Conservation (phyloP, 2,797 vertebrate species). For the Mycteria americana region DNA sequence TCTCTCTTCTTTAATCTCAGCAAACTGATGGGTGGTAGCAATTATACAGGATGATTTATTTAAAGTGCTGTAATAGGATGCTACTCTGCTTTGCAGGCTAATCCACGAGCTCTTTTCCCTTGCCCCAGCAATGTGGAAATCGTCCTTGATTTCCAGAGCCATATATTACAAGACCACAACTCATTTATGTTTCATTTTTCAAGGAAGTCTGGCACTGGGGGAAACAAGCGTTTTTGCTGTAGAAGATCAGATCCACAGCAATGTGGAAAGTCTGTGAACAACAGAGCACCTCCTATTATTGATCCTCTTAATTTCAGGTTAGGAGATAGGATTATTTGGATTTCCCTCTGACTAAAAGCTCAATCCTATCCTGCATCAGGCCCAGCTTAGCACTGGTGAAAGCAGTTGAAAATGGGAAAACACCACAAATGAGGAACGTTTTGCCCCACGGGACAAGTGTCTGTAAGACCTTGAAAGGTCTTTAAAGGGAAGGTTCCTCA, state of each 20-base stretch:
- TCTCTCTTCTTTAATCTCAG: conserved; percentile 68
- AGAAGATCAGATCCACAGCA: not conserved
- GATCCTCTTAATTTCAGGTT: not conserved
- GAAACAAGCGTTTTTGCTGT: not conserved
- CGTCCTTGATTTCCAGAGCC: not conserved
- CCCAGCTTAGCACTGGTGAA: rapidly evolving
- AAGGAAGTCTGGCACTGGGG: not conserved
- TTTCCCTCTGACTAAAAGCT: not conserved
- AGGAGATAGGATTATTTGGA: not conserved
- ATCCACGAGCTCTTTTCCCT: conserved; percentile 4
- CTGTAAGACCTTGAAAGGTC: not conserved
- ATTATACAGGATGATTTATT: conserved; percentile 64
- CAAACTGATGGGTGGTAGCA: conserved; percentile 66
- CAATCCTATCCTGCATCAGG: not conserved
- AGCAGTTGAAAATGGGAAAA: not conserved
- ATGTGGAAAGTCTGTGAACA: not conserved
- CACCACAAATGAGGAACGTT: no score
- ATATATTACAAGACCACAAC: not conserved
- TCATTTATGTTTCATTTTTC: not conserved
- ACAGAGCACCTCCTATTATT: not conserved
- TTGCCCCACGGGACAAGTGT: rapidly evolving
- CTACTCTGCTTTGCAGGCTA: conserved; percentile 42
- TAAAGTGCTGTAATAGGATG: conserved; percentile 51
- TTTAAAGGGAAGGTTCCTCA: not conserved
- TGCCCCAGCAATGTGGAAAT: conserved; percentile 39